These are phyloP conservation scores for Silurus meridionalis DNA, from an alignment of 2,113 vertebrate genomes.

Conservation along the genomic window DNA sequence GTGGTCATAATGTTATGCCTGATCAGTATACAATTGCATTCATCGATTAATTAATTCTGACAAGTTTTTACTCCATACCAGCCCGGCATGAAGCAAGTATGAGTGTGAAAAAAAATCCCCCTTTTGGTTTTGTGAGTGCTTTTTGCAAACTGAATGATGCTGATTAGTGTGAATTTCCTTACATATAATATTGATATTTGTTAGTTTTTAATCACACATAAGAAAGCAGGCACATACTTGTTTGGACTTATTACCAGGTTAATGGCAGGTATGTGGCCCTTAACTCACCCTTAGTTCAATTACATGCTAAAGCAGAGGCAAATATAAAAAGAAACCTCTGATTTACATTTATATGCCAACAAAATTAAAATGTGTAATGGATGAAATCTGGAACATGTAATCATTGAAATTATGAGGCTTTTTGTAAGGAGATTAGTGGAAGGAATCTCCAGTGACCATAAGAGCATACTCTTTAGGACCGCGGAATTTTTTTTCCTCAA, in stretches of 20 bases:
- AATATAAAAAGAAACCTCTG: not conserved
- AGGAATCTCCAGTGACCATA: no score
- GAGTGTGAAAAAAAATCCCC: not conserved
- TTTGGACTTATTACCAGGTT: not conserved
- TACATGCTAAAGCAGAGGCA: not conserved
- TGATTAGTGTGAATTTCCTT: not conserved
- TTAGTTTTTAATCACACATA: not conserved
- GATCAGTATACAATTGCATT: not conserved
- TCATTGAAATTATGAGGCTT: not conserved
- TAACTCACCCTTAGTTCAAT: slow-evolving; percentile 25
- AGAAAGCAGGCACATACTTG: not conserved
- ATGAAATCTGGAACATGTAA: not conserved
- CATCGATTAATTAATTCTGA: not conserved
- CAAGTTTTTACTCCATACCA: no score
- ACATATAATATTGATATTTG: not conserved
- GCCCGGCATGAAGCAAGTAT: not conserved
- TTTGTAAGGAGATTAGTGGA: not conserved
- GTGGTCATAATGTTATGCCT: no score
- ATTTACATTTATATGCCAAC: not conserved
- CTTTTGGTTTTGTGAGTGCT: slow-evolving; percentile 11
- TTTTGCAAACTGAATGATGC: not conserved
- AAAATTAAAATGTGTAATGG: not conserved
- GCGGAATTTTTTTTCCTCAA: not conserved
- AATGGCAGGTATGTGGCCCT: slow-evolving; percentile 14
- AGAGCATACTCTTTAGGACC: not conserved